Base-by-base conservation (phyloP, 2,113 vertebrate genomes). In the Gorsachius goisagi region DNA sequence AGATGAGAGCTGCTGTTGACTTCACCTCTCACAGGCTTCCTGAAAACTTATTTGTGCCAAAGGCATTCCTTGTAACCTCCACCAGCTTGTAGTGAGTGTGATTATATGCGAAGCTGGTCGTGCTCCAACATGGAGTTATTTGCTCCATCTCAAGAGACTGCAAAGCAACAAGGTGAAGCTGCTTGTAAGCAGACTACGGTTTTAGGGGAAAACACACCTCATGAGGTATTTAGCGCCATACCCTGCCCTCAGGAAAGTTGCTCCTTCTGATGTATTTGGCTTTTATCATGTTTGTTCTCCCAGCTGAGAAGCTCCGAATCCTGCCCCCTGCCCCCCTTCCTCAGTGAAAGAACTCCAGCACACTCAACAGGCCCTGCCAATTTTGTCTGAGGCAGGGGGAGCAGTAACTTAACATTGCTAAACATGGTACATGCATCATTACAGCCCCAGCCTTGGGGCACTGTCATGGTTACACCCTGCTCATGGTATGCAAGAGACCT, bases 401-500 rank as follows among this genome's bases (percentile, higher is more conserved):
- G 66, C 58, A 77, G 33, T 19, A 44, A 69, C 37, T 67, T 59
- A 33, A 9, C 32, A 17, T 8, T 18, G 32, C 72, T 55, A 14
- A 39, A n/a, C 9, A 3, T 23, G 88, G 62, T 33, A 58, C 32
- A 6, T 53, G 50, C 52, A 59, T 35, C 73, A 74, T 39, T 39
- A 39, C 26, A 88, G 95, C 59, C 83, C 53, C 85, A 94, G 92
- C 69, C 80, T 5, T 39, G 59, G 92, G 97, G 89, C 94, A 66
- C 33, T 68, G 89, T 77, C 81, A 50, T 9, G 53, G 94, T 92
- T 80, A 97, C 97, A 67, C 92, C 90, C 95, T 90, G 50, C 50
- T 83, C 63, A 12, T 63, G 94, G 97, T 96, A 97, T 97, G 98
- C 87, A 85, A 0, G 66, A 97, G 59, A 95, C 94, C 97, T 63